These are phyloP conservation scores for Urophycis tenuis DNA, from an alignment of 2,797 vertebrate species.

Conservation along the genomic window DNA sequence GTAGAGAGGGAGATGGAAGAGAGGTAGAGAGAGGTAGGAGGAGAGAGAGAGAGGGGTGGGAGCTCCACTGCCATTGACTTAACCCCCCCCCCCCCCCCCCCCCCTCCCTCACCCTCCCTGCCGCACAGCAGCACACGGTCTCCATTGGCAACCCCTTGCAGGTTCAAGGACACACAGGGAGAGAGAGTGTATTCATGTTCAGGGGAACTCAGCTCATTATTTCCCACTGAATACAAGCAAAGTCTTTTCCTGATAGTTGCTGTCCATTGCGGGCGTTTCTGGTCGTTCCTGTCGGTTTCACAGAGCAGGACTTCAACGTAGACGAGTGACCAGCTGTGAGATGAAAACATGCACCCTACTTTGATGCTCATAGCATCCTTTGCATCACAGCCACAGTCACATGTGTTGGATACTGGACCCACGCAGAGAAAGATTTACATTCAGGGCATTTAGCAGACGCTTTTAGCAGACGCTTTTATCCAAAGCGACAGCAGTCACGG, in stretches of 20 bases:
- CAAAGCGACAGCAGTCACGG: no score
- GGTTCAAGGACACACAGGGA: conserved; percentile 42
- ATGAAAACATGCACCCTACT: no score
- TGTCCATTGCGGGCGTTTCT: conserved; percentile 16
- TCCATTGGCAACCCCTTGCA: conserved; percentile 40
- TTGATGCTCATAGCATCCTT: no score
- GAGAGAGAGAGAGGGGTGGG: neutral
- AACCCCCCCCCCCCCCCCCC: conserved; percentile 46
- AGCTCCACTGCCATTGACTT: conserved; percentile 51
- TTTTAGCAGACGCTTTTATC: no score
- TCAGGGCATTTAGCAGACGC: neutral
- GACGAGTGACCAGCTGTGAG: neutral
- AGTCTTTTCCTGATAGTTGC: conserved; percentile 11
- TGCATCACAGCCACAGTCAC: no score
- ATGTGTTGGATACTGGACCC: neutral
- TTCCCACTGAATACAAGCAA: conserved; percentile 20
- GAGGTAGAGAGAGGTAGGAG: neutral
- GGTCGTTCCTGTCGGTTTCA: neutral
- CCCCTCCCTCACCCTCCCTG: neutral
- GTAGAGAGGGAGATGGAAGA: no score
- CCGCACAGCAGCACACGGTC: conserved; percentile 30
- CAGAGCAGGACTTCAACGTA: neutral
- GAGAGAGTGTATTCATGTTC: conserved; percentile 28
- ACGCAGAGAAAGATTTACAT: neutral
- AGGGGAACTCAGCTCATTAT: conserved; percentile 9